Percentiles rank a stretch among this genome's conserved stretches.
phyloP scores from a whole-genome alignment of 2,888 invertebrate species.

The Hirudinaria manillensis region DNA sequence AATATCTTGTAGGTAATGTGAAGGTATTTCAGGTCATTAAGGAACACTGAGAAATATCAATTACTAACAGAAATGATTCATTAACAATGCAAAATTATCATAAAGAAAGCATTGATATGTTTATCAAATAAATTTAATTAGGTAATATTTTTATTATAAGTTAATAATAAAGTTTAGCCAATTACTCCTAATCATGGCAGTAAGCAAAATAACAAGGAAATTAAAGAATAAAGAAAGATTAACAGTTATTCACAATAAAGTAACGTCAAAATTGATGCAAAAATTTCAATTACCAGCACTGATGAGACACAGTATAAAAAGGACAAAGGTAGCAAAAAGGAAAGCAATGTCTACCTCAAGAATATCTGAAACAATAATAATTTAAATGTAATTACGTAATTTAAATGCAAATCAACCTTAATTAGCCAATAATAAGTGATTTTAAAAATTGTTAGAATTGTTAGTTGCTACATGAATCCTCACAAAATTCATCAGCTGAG shows the following conservation, averaged over 20 bases:
- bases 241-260: too few species aligned
- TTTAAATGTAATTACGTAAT: background rate
- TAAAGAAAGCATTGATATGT: background rate
- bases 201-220: too few species aligned
- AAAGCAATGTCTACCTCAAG: conserved; percentile 74
- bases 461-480: conserved; percentile 51
- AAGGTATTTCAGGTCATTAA: conserved; percentile 69
- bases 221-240: too few species aligned
- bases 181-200: too few species aligned
- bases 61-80: conserved; percentile 8
- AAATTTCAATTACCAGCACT: conserved; percentile 32
- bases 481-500: conserved; percentile 90
- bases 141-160: too few species aligned
- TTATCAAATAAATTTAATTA: too few species aligned
- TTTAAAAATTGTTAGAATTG: background rate
- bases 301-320: conserved; percentile 51
- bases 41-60: conserved; percentile 15
- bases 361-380: conserved; percentile 64
- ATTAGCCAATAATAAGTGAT: background rate
- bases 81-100: background rate
- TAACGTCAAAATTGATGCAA: background rate
- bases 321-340: conserved; percentile 66
- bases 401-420: background rate
- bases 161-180: too few species aligned
- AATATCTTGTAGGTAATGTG: conserved; percentile 84